Evolutionary conservation across 1,140 invertebrate species (phyloP).

Genomic region (Drosophila pseudoananassae): DNA sequence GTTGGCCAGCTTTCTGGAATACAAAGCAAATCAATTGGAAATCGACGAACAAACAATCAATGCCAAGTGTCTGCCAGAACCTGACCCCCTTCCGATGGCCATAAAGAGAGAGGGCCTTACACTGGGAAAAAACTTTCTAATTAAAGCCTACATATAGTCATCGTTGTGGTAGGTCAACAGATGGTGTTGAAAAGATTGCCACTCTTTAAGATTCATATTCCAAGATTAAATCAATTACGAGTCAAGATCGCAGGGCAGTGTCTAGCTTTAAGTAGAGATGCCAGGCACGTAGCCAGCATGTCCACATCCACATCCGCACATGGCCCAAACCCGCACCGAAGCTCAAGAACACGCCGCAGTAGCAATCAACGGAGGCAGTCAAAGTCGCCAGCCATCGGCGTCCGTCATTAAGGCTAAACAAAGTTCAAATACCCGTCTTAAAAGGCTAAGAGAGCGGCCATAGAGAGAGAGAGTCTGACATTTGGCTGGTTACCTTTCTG

Average conservation of each 20-base stretch:
- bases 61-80: conserved; percentile 24
- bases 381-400: conserved; percentile 43
- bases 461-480: conserved; percentile 23
- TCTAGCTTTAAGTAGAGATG: conserved; percentile 44
- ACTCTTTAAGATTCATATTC: not conserved
- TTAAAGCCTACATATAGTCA: not conserved
- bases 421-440: conserved; percentile 56
- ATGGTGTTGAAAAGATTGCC: no score
- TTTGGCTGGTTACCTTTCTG: conserved; percentile 41
- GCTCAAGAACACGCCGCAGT: conserved; percentile 65
- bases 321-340: conserved; percentile 28
- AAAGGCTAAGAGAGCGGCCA: conserved; percentile 3
- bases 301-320: conserved; percentile 52
- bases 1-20: conserved; percentile 59
- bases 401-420: conserved; percentile 60
- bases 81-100: conserved; percentile 42
- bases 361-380: conserved; percentile 28
- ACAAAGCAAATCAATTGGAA: conserved; percentile 16
- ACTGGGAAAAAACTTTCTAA: conserved; percentile 15
- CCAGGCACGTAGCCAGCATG: conserved; percentile 61
- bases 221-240: conserved; percentile 18
- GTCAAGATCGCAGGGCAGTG: conserved; percentile 25
- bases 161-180: not conserved
- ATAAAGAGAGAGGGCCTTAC: conserved; percentile 25
- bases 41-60: conserved; percentile 17